Evolutionary conservation across 2,888 invertebrate genomes (phyloP), one percentile per base, ranked within the genome.

Genomic region (Lysandra bellargus): DNA sequence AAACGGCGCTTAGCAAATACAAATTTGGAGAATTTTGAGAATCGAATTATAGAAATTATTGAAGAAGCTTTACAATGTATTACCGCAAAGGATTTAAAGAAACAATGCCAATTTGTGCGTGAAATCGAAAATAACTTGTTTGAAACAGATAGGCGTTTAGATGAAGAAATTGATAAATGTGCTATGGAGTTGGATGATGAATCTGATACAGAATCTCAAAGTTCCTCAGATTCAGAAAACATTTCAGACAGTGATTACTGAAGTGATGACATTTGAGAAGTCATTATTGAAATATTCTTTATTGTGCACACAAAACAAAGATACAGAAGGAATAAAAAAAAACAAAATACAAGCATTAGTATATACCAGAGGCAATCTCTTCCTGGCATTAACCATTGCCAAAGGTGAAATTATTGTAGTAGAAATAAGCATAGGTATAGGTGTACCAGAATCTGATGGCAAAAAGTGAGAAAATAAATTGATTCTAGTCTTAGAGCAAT

Each of bases 1-100:
- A 83, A 83, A 82, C 80, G 83, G 60, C 78, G 80, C n/a, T 69
- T 83, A 57, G 81, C 83, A 7, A 75, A 49, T 23, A 79, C 81
- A 30, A 82, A 82, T 79, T 33, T 69, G 14, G 64, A 30, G 30
- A 69, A 69, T 4, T 30, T 12, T 69, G 64, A 69, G 30, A 69
- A 30, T 30, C 2, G 64, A 69, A 69, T 69, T 30, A 69, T 69
- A 12, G 64, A 69, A 69, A 30, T 69, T 33, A 69, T 69, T 30
- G 30, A 30, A 30, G 64, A 69, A 69, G 64, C 64, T 69, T 69
- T 69, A 30, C 64, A 69, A 69, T 69, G 64, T 69, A 69, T 69
- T 12, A 69, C 9, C 1, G 64, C 30, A 33, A 69, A 30, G 3
- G 64, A 69, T 7, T 12, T 69, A 30, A 69, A 30, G 33, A 69